Evolutionary conservation across 1,140 invertebrate genomes (phyloP).

Genomic region (Zaprionus ornatus): DNA sequence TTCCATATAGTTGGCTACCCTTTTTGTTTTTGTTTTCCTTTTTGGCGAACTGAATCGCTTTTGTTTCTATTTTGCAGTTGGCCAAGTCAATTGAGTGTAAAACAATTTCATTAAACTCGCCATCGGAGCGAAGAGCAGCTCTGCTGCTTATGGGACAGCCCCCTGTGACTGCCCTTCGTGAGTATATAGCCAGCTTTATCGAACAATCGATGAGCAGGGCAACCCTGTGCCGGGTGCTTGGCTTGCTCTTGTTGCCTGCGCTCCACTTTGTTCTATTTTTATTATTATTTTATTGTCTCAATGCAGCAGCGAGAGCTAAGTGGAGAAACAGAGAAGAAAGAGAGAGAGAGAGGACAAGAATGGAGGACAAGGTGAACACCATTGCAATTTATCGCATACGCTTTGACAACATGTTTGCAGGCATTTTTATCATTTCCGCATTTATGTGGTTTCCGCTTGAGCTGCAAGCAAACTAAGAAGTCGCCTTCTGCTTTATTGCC

Average conservation of each 20-base stretch:
- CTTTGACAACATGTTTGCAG: conserved; percentile 75
- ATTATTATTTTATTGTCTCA: conserved; percentile 79
- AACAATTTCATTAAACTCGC: conserved; percentile 78
- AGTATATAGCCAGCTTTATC: conserved; percentile 22
- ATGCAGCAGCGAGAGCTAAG: conserved; percentile 32
- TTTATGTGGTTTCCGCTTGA: conserved; percentile 80
- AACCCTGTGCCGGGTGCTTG: conserved; percentile 36
- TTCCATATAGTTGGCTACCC: conserved; percentile 51
- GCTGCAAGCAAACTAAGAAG: conserved; percentile 75
- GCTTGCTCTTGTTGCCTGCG: conserved; percentile 47
- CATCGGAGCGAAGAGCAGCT: conserved; percentile 19
- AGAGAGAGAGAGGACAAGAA: background rate
- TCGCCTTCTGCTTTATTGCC: conserved; percentile 74
- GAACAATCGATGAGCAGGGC: conserved; percentile 1
- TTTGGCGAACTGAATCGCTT: conserved; percentile 18
- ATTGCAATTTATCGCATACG: conserved; percentile 78
- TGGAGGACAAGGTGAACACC: conserved; percentile 37
- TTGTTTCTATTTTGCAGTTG: conserved; percentile 69
- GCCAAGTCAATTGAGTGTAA: conserved; percentile 82
- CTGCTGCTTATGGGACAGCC: conserved; percentile 16
- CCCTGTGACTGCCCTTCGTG: conserved; percentile 25
- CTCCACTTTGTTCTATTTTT: conserved; percentile 66
- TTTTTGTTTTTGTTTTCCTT: conserved; percentile 13
- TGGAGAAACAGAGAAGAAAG: background rate
- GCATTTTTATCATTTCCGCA: conserved; percentile 82